Conservation (phyloP, 1,140 invertebrate genomes). For the Tetraneura akinire region DNA sequence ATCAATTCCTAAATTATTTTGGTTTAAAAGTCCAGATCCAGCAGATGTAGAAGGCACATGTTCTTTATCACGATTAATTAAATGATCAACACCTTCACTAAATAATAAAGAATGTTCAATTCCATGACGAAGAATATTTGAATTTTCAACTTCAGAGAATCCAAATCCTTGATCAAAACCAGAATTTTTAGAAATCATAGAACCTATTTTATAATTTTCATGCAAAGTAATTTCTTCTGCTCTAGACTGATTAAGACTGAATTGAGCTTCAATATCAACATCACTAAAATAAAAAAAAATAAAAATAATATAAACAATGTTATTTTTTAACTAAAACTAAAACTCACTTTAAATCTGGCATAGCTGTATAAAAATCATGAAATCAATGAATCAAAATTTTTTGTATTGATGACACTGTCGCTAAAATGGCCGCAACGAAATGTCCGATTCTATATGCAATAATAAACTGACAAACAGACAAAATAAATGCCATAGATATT, state of each 20-base stretch:
- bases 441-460: too few relatives aligned
- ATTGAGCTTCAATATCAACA: constrained; percentile 95
- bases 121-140: constrained; percentile 83
- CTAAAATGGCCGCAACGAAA: too few relatives aligned
- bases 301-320: neutral
- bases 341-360: constrained; percentile 82
- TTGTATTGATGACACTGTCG: too few relatives aligned
- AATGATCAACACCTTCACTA: constrained; percentile 66
- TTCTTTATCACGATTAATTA: constrained; percentile 68
- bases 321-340: neutral
- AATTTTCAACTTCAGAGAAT: constrained; percentile 66
- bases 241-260: constrained; percentile 93
- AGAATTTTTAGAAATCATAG: constrained; percentile 83
- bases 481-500: too few relatives aligned
- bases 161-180: constrained; percentile 92
- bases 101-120: constrained; percentile 67
- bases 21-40: constrained; percentile 59
- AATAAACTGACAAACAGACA: too few relatives aligned
- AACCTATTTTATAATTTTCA: constrained; percentile 93
- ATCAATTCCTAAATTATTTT: constrained; percentile 70
- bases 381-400: too few relatives aligned
- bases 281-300: constrained; percentile 62
- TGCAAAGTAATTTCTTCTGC: constrained; percentile 99
- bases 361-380: constrained; percentile 94
- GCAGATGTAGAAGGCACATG: constrained; percentile 66